A percentile compares a stretch with the other conserved stretches of the same genome.
These are phyloP conservation scores for Graptemys geographica DNA, from an alignment of 2,797 vertebrate genomes.

Conservation along the genomic window DNA sequence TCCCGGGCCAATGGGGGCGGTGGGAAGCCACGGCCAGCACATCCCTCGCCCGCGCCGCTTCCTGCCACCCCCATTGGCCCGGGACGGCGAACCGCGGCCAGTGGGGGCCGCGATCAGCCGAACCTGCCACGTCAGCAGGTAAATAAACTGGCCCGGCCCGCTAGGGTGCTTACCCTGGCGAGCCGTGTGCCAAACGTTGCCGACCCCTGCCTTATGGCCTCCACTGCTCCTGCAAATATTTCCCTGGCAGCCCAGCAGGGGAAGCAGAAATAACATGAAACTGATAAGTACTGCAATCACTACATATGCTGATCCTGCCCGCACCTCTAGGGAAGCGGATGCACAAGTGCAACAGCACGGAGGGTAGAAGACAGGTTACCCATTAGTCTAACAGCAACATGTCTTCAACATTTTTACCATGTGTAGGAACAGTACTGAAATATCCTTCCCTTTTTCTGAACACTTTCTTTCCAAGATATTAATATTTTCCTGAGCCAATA, in stretches of 20 bases:
- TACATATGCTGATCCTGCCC: not conserved
- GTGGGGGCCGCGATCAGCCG: too few relatives aligned
- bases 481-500: conserved; percentile 73
- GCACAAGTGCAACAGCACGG: not conserved
- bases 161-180: too few relatives aligned
- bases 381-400: conserved; percentile 45
- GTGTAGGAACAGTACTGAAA: conserved; percentile 56
- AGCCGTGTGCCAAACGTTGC: too few relatives aligned
- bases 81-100: too few relatives aligned
- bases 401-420: conserved; percentile 38
- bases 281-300: not conserved
- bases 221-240: not conserved
- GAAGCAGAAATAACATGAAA: not conserved
- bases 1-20: too few relatives aligned
- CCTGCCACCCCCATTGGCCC: too few relatives aligned
- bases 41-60: too few relatives aligned
- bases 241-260: not conserved
- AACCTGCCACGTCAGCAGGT: too few relatives aligned
- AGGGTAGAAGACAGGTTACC: not conserved
- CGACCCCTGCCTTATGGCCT: not conserved
- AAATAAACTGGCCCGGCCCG: too few relatives aligned
- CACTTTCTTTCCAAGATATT: conserved; percentile 64
- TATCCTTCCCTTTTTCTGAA: conserved; percentile 57
- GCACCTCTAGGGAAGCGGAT: not conserved
- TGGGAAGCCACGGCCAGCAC: too few relatives aligned